Percentiles rank a stretch among this genome's conserved stretches.
Conservation (phyloP, 2,888 invertebrate species). For the Drosophila sordidula region DNA sequence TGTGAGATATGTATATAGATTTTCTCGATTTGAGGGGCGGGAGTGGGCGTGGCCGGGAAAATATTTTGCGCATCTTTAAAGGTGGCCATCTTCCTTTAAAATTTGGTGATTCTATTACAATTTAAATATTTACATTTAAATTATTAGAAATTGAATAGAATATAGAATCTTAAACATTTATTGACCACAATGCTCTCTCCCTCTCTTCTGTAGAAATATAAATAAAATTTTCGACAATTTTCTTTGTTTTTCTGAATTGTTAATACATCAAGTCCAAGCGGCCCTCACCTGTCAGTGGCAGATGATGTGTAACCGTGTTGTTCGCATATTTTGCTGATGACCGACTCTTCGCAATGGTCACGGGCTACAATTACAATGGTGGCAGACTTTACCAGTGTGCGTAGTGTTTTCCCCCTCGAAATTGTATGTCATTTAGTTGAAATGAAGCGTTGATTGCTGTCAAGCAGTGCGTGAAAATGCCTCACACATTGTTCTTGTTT, state of each 20-base stretch:
- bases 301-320: conserved; percentile 22
- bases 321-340: conserved; percentile 14
- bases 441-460: conserved; percentile 77
- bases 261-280: conserved; percentile 32
- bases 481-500: conserved; percentile 54
- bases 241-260: background rate
- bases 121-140: too few species aligned
- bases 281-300: conserved; percentile 25
- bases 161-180: background rate
- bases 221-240: background rate
- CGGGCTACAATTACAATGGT: conserved; percentile 17
- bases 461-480: conserved; percentile 71
- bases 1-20: too few species aligned
- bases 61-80: too few species aligned
- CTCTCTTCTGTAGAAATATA: background rate
- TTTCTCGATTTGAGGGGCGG: too few species aligned
- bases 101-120: too few species aligned
- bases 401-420: conserved; percentile 1
- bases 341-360: conserved; percentile 3
- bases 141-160: too few species aligned
- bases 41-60: too few species aligned
- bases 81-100: too few species aligned
- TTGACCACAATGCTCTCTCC: background rate
- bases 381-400: conserved; percentile 9
- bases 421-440: conserved; percentile 51